Evolutionary conservation across 2,113 vertebrate genomes (phyloP), one percentile per base, ranked within the genome.

Genomic region (Carettochelys insculpta): DNA sequence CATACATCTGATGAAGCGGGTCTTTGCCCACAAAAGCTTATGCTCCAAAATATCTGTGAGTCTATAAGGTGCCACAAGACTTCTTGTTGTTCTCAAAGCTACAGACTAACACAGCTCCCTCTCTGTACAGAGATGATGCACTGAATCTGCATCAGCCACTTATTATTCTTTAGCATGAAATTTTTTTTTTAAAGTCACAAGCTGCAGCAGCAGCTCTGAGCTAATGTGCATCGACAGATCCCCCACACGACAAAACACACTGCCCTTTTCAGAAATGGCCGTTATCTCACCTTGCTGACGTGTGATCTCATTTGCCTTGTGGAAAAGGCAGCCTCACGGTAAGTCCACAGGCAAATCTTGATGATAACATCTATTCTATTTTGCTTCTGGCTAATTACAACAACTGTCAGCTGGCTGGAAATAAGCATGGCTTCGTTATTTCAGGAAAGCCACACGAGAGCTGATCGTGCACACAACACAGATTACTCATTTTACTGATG

Each of bases 231-330:
- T n/a, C 11, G 48, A 27, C 75, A 11, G 47, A 3, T 68, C 58
- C 80, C 41, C 77, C 75, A 1, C 41, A 53, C 5, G 53, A 6
- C 1, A 38, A 31, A 0, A 0, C 3, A 29, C 17, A 8, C n/a
- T 22, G 24, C 90, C 52, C 78, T 29, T 80, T 58, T 77, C 0
- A 1, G 78, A 94, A 86, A 90, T 4, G 89, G 43, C 47, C n/a
- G 1, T 58, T 22, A 77, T 20, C 61, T 65, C 34, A 11, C 8
- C 81, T 92, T 76, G 38, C 86, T 84, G 58, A 68, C 8, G 29
- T 76, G 22, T 54, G 53, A 8, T 82, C 83, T 51, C 50, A 25
- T 71, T 85, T 56, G 73, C 88, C 25, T 38, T 41, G 6, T 27
- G 45, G 19, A 78, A 45, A 71, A 61, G 29, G 31, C 50, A 82